A percentile compares a stretch with the other conserved stretches of the same genome.
These are phyloP conservation scores for Macrostomum cliftonense DNA, from an alignment of 2,888 invertebrate species.

Conservation along the genomic window DNA sequence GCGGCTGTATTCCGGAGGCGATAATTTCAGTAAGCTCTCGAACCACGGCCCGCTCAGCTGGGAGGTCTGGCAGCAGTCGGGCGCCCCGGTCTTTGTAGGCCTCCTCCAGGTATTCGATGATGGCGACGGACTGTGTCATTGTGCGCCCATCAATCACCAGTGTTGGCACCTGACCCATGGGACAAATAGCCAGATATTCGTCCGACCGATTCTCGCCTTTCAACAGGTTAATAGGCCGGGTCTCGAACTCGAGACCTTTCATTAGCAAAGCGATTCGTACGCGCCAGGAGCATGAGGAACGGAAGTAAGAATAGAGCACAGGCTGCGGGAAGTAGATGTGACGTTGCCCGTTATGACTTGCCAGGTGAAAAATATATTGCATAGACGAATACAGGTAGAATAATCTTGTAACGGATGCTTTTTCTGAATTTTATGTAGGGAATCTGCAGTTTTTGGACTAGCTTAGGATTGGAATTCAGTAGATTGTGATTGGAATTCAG, in stretches of 20 bases:
- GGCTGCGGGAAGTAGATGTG: conserved; percentile 18
- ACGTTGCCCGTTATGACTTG: too few species aligned
- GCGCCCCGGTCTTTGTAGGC: conserved; percentile 55
- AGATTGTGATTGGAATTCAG: too few species aligned
- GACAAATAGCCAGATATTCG: conserved; percentile 67
- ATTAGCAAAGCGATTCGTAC: conserved; percentile 22
- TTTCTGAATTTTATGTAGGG: too few species aligned
- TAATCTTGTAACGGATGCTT: too few species aligned
- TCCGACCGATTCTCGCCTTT: too few species aligned
- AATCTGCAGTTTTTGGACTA: too few species aligned
- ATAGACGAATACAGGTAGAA: too few species aligned
- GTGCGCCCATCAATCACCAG: conserved; percentile 53
- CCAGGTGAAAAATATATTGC: too few species aligned
- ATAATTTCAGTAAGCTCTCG: conserved; percentile 76
- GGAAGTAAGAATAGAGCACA: conserved; percentile 31
- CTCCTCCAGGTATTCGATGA: conserved; percentile 88
- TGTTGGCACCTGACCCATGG: conserved; percentile 83
- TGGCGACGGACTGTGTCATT: conserved; percentile 46
- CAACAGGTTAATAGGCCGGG: too few species aligned
- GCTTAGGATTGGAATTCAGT: too few species aligned
- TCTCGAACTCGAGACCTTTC: too few species aligned
- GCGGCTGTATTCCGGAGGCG: conserved; percentile 78
- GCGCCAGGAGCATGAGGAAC: conserved; percentile 33
- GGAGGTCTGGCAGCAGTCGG: conserved; percentile 68
- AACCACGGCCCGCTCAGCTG: conserved; percentile 54